Base-by-base conservation (phyloP, 2,113 vertebrate species). In the Nettapus auritus region DNA sequence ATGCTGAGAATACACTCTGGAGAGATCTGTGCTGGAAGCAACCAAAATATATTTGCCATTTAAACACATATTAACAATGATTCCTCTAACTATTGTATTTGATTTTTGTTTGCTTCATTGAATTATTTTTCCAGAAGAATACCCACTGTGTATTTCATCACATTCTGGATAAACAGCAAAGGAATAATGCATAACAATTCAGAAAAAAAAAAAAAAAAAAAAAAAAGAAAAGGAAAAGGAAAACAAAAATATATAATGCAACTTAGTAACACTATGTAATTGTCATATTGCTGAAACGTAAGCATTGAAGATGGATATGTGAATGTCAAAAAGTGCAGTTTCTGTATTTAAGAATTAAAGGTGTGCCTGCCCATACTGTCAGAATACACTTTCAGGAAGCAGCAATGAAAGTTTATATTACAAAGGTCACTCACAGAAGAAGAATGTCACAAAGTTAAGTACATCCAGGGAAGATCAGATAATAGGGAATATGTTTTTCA, bases 401-500 rank as follows among this genome's bases (percentile, higher is more conserved):
- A 96, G 94, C 90, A 85, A 56, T 84, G 77, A 85, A 97, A 97
- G 95, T 97, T 98, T 97, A 96, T 97, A 97, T 97, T 96, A 97
- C 97, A 98, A 98, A 98, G 98, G 98, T 98, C 97, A 98, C 89
- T 97, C 64, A 55, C 93, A 95, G 96, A 98, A 98, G 95, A 97
- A 95, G 92, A 97, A 94, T 97, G 97, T 97, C 98, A 98, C 94
- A 78, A 96, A 98, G 97, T 98, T 97, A 97, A 98, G 96, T 95
- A 97, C 94, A 97, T 96, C 94, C 86, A 89, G 88, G 80, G 80
- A 96, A 96, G 96, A 97, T 96, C 97, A 98, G 97, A 98, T 98
- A 97, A 98, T 98, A 97, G 67, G 70, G 95, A 97, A 96, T 95
- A 95, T 97, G 90, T 96, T 97, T 97, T 95, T 92, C 93, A 82